Percentiles rank a stretch among this genome's conserved stretches.
Evolutionary conservation across 1,140 invertebrate species (phyloP).

Genomic region (Helicoverpa armigera): DNA sequence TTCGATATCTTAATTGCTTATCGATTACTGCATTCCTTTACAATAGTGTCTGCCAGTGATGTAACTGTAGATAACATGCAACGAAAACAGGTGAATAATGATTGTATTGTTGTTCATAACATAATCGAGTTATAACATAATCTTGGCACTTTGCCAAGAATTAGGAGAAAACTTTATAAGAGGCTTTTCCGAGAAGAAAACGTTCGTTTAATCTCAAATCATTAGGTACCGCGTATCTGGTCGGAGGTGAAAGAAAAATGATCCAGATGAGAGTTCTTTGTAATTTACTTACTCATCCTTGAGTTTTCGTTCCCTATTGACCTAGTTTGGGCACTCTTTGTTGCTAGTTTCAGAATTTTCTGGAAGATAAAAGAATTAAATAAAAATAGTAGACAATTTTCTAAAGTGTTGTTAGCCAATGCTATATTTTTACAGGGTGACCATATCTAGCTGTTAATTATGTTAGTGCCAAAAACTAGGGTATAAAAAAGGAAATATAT

Average conservation of each 20-base stretch:
- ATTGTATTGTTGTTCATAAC: neutral
- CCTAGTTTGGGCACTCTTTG: neutral
- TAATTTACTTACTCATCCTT: neutral
- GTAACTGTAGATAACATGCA: constrained; percentile 49
- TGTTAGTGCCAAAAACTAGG: too few relatives aligned
- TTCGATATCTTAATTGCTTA: constrained; percentile 72
- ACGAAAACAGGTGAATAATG: constrained; percentile 8
- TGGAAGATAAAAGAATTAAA: too few relatives aligned
- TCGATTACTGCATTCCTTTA: constrained; percentile 71
- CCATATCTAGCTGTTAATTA: too few relatives aligned
- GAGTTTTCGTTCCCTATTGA: constrained; percentile 9
- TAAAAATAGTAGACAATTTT: too few relatives aligned
- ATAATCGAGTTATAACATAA: neutral
- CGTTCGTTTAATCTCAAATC: constrained; percentile 5
- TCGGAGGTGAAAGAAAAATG: constrained; percentile 9
- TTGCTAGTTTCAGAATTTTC: too few relatives aligned
- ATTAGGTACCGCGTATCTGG: neutral
- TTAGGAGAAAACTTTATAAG: neutral
- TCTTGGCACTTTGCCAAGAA: neutral
- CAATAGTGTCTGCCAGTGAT: constrained; percentile 52
- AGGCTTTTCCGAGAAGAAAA: constrained; percentile 10
- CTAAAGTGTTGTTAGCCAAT: too few relatives aligned
- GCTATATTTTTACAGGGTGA: too few relatives aligned
- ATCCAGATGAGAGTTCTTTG: neutral
- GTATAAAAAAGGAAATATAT: too few relatives aligned